phyloP scores from a whole-genome alignment of 2,113 vertebrate species.

The Speoplatyrhinus poulsoni region DNA sequence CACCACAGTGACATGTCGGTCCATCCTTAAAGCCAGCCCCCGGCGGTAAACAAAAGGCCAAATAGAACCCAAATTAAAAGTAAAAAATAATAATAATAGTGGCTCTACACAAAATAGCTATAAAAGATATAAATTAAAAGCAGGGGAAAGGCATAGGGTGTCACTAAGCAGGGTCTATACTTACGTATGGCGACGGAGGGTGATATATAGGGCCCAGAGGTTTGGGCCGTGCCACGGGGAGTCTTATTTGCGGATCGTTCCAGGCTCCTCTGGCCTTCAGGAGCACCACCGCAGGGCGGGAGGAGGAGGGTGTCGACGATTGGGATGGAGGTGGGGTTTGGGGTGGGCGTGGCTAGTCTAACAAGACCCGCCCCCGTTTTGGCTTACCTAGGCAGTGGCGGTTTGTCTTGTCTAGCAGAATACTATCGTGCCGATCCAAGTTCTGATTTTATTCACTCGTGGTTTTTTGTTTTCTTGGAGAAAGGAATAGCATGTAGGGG shows the following conservation, averaged over 20 bases:
- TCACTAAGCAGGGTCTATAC: slow-evolving; percentile 93
- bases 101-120: slow-evolving; percentile 73
- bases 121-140: slow-evolving; percentile 77
- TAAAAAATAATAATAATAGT: slow-evolving; percentile 8
- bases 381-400: slow-evolving; percentile 51
- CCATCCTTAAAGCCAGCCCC: slow-evolving; percentile 75
- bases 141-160: slow-evolving; percentile 69
- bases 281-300: slow-evolving; percentile 61
- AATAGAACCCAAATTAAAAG: slow-evolving; percentile 75
- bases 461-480: slow-evolving; percentile 55
- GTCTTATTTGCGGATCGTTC: slow-evolving; percentile 80
- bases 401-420: slow-evolving; percentile 20
- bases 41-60: slow-evolving; percentile 62
- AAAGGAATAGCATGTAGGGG: slow-evolving; percentile 63
- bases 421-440: slow-evolving; percentile 48
- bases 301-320: slow-evolving; percentile 30
- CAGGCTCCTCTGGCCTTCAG: slow-evolving; percentile 55
- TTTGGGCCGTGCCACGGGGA: slow-evolving; percentile 78
- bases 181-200: slow-evolving; percentile 92
- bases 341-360: neutral
- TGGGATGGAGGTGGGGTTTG: neutral
- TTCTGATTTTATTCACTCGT: slow-evolving; percentile 14
- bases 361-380: slow-evolving; percentile 65
- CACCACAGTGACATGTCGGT: slow-evolving; percentile 79
- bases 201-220: slow-evolving; percentile 81